A percentile compares a stretch with the other conserved stretches of the same genome.
Evolutionary conservation across 2,797 vertebrate genomes (phyloP).

Genomic region (Nasua narica): DNA sequence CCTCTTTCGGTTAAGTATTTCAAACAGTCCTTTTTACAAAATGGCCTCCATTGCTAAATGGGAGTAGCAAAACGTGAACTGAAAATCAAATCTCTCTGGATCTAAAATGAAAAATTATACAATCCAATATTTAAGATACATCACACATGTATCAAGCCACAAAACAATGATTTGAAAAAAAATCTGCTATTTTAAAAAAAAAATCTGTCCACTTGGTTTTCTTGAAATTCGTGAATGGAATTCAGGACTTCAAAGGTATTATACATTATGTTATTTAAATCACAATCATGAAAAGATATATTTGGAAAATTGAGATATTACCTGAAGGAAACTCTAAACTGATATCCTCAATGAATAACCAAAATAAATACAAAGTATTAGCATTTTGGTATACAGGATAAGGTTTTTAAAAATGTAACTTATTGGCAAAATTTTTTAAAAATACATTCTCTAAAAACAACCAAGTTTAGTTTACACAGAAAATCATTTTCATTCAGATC

Average conservation of each 20-base stretch:
- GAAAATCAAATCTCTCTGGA: slow-evolving; percentile 7
- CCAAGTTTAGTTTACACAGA: background rate
- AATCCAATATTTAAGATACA: slow-evolving; percentile 8
- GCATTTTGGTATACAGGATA: slow-evolving; percentile 20
- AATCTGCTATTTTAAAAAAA: background rate
- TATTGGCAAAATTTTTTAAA: slow-evolving; percentile 21
- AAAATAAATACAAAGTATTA: slow-evolving; percentile 49
- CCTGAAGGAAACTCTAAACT: slow-evolving; percentile 52
- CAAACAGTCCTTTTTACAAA: slow-evolving; percentile 73
- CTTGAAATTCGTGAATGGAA: slow-evolving; percentile 24
- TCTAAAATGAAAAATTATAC: background rate
- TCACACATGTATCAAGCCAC: background rate
- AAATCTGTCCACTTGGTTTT: background rate
- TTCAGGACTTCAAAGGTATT: slow-evolving; percentile 15
- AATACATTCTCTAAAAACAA: slow-evolving; percentile 47
- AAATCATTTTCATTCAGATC: slow-evolving; percentile 66
- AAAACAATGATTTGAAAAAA: background rate
- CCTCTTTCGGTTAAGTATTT: background rate
- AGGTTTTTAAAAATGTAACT: background rate
- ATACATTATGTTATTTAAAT: background rate
- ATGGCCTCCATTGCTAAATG: slow-evolving; percentile 77
- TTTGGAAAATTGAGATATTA: slow-evolving; percentile 35
- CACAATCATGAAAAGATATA: background rate
- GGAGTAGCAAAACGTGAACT: background rate
- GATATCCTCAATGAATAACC: slow-evolving; percentile 36